Evolutionary conservation across 2,888 invertebrate genomes (phyloP), one percentile per base, ranked within the genome.

Genomic region (Malthinus flaveolus): DNA sequence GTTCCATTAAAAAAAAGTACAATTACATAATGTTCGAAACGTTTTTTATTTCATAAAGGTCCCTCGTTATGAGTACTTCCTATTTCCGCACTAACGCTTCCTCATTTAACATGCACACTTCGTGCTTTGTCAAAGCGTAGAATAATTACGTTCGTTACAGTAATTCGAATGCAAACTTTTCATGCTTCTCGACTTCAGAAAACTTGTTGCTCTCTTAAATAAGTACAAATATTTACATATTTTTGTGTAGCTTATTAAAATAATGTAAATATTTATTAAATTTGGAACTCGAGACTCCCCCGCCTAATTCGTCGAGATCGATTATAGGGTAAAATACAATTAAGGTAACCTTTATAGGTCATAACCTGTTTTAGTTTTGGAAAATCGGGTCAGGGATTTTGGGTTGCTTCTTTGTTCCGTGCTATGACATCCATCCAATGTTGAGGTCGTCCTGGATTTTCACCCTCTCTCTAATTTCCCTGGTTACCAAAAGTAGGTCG

Each of bases 391-490:
- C 59, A 56, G 33, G 56, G 56, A 46, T 49, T 54, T 46, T 45
- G 46, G 32, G 42, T 45, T 36, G 59, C 50, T 42, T 36, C 36
- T 33, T 50, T 56, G 35, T 45, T 50, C 36, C 45, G 35, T 49
- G 49, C 32, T 49, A 49, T 33, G 23, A 35, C 37, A 50, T 33
- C 54, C 46, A 54, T 33, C 54, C 59, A 48, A 59, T 47, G 59
- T 59, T 59, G 55, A 51, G 59, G 55, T 59, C 59, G 59, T 55
- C 59, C 59, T 39, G 56, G 56, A 56, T 59, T 54, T 56, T 51
- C 50, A 55, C 59, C 56, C 55, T 59, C 58, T 51, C 56, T 35
- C 49, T 15, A 12, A 45, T 44, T 49, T 45, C 37, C 59, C 54
- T 50, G 59, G 54, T 53, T 46, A 4, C 13, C 11, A 33, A 55